Percentiles rank a stretch among this genome's conserved stretches.
These are phyloP conservation scores for Capreolus pygargus DNA, from an alignment of 2,113 vertebrate genomes.

Conservation along the genomic window DNA sequence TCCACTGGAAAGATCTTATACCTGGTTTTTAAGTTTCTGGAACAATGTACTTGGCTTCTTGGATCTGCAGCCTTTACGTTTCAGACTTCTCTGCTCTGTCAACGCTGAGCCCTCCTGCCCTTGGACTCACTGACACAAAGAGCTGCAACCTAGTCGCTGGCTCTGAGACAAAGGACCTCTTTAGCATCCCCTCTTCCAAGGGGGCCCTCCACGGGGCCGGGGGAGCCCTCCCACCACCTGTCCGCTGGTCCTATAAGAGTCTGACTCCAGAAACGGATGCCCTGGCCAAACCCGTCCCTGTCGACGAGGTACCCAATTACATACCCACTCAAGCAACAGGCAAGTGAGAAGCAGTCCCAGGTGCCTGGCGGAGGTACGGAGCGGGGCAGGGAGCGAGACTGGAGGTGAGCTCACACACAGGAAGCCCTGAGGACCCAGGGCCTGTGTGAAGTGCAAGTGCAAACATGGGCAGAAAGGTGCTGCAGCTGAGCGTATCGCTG, in stretches of 20 bases:
- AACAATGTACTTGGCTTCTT: rapidly evolving
- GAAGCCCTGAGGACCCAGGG: not conserved
- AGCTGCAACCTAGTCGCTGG: conserved; percentile 17
- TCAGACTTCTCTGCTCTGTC: not conserved
- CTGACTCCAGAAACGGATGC: not conserved
- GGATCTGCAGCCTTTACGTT: not conserved
- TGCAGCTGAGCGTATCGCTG: not conserved
- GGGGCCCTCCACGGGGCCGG: not conserved
- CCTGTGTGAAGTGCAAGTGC: rapidly evolving
- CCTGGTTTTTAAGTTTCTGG: not conserved
- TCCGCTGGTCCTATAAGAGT: not conserved
- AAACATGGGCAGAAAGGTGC: not conserved
- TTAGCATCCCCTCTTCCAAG: not conserved
- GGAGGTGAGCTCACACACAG: not conserved
- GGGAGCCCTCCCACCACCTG: conserved; percentile 24
- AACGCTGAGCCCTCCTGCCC: not conserved
- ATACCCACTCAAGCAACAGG: not conserved
- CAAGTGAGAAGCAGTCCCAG: rapidly evolving
- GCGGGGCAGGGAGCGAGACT: not conserved
- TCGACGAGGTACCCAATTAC: rapidly evolving
- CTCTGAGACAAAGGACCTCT: conserved; percentile 39
- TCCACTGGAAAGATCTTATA: not conserved
- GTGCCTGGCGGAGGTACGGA: rapidly evolving
- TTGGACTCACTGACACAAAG: not conserved
- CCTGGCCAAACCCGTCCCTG: rapidly evolving